Evolutionary conservation across 2,888 invertebrate genomes (phyloP), one percentile per base, ranked within the genome.

Genomic region (Galerucella nymphaeae): DNA sequence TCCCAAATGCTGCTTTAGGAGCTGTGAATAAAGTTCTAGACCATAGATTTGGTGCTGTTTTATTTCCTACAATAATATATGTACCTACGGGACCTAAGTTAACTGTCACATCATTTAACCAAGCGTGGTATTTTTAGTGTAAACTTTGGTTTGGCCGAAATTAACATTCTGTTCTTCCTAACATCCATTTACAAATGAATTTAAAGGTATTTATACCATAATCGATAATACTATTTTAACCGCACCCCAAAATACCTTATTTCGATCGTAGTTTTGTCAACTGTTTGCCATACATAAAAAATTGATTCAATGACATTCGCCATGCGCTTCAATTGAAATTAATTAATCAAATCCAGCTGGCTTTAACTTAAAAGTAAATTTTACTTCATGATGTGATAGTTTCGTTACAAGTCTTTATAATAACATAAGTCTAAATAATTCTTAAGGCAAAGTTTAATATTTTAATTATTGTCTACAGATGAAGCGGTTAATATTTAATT

Each of bases 311-410:
- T 59, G n/a, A 30, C 59, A 2, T 16, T 38, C 14, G 38, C 3
- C 59, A 59, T 59, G 59, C 38, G 59, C 59, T 30, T 59, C 14
- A 59, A 59, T 59, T 59, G 59, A n/a, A 38, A 38, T 59, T 59
- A 59, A 38, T 59, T 59, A 59, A 38, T 59, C 9, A 59, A n/a
- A 59, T 18, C n/a, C 16, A 30, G n/a, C 38, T 59, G 18, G 10
- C 9, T 50, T 45, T 14, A n/a, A 11, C 53, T 53, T 53, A 16
- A 18, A 18, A 53, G 8, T 53, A 53, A 18, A 18, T 13, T 13
- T 45, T 45, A 13, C 9, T 48, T 48, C 9, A 53, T 18, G 53
- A 53, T 53, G 53, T 48, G n/a, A 48, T 48, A n/a, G 48, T 53
- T 53, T 50, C 11, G 16, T 16, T 16, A 10, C 14, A 48, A 48